Evolutionary conservation across 2,888 invertebrate genomes (phyloP).

Genomic region (Calameuta filiformis): DNA sequence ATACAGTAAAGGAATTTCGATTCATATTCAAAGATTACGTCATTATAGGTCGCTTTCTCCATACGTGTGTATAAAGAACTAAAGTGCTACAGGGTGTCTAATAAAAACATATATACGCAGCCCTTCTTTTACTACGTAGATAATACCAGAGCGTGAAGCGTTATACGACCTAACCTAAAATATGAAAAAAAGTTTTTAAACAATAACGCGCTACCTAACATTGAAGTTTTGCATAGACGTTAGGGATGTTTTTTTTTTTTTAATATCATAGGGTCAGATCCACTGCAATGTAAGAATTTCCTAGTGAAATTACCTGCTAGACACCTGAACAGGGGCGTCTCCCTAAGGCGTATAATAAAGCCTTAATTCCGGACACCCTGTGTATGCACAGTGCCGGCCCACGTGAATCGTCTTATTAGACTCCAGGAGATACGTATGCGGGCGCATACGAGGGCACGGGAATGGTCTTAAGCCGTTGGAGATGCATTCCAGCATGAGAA

Average conservation of each 20-base stretch:
- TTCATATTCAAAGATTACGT: slow-evolving; percentile 13
- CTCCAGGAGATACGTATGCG: background rate
- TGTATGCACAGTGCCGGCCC: slow-evolving; percentile 3
- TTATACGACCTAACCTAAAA: background rate
- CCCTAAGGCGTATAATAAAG: background rate
- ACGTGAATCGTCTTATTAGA: slow-evolving; percentile 10
- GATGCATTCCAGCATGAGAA: slow-evolving; percentile 47
- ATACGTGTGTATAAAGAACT: background rate
- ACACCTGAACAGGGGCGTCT: background rate
- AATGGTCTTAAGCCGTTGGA: background rate
- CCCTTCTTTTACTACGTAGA: background rate
- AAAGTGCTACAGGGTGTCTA: background rate
- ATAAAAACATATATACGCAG: background rate
- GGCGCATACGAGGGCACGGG: background rate
- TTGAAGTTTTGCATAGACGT: background rate
- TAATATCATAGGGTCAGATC: background rate
- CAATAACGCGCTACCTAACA: background rate
- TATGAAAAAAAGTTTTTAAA: background rate
- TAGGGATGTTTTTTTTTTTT: background rate
- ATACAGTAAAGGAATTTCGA: slow-evolving; percentile 8
- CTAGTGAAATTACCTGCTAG: background rate
- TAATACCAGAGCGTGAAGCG: background rate
- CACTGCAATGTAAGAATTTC: background rate
- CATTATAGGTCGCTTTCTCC: slow-evolving; percentile 16
- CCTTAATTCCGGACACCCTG: slow-evolving; percentile 3